A percentile compares a stretch with the other conserved stretches of the same genome.
These are phyloP conservation scores for Psittacula echo DNA, from an alignment of 2,797 vertebrate species.

Conservation along the genomic window DNA sequence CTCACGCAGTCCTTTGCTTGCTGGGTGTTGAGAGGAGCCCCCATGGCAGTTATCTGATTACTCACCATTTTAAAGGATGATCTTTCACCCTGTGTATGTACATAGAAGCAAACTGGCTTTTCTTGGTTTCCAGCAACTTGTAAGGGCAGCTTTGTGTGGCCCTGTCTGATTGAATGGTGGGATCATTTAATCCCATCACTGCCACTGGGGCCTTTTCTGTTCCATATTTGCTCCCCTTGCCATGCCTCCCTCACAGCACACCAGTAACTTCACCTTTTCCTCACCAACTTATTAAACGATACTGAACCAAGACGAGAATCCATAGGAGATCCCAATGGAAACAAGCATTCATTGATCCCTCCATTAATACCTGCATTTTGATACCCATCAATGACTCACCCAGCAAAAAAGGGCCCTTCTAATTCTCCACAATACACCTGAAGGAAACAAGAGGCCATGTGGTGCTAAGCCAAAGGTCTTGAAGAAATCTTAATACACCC, in stretches of 20 bases:
- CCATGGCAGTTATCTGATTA: not conserved
- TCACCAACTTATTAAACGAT: not conserved
- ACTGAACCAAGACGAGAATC: not conserved
- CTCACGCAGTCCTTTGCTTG: accelerated
- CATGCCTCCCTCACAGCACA: not conserved
- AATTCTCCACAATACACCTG: not conserved
- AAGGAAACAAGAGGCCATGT: not conserved
- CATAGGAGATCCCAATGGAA: not conserved
- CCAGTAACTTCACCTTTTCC: not conserved
- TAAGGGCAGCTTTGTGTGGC: not conserved
- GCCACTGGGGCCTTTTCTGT: not conserved
- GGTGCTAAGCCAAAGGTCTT: not conserved
- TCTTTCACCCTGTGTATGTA: not conserved
- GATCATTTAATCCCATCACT: not conserved
- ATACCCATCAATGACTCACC: not conserved
- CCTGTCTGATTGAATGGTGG: not conserved
- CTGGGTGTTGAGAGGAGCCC: not conserved
- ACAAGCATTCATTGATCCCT: not conserved
- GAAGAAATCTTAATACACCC: not conserved
- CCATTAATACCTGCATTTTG: not conserved
- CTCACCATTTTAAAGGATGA: not conserved
- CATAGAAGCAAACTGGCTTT: not conserved
- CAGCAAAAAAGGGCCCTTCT: not conserved
- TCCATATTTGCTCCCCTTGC: not conserved
- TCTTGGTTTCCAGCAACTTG: not conserved